Conservation (phyloP, 2,113 vertebrate genomes). For the Hiodon tergisus region DNA sequence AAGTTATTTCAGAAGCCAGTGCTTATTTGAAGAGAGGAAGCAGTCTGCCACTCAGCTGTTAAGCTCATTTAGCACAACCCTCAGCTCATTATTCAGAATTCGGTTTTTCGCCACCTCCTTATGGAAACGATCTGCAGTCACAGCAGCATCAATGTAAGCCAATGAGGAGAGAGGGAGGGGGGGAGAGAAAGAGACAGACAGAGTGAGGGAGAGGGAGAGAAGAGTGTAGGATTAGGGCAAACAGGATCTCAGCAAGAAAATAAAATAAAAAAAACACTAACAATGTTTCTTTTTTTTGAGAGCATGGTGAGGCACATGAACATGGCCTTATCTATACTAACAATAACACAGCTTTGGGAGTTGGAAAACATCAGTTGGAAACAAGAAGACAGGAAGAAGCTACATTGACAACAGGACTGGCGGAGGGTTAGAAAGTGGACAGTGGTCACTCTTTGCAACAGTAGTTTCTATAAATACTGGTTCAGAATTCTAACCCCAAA, state of each 20-base stretch:
- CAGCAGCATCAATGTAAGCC: slow-evolving; percentile 35
- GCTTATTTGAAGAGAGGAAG: background rate
- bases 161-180: slow-evolving; percentile 35
- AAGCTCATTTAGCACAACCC: slow-evolving; percentile 59
- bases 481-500: too few relatives aligned
- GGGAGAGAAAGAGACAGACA: slow-evolving; percentile 1
- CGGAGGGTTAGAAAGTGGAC: background rate
- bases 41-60: slow-evolving; percentile 48
- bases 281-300: background rate
- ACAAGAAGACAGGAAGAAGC: background rate
- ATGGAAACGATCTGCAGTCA: slow-evolving; percentile 49
- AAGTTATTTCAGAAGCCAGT: slow-evolving; percentile 5
- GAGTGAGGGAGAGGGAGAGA: slow-evolving; percentile 43
- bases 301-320: background rate
- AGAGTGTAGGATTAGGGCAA: slow-evolving; percentile 47
- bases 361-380: background rate
- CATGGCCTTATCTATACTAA: background rate
- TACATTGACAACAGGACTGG: background rate
- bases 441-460: background rate
- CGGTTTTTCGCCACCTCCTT: slow-evolving; percentile 60
- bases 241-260: slow-evolving; percentile 19
- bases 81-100: slow-evolving; percentile 55
- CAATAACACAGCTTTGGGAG: background rate
- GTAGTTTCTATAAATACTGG: too few relatives aligned
- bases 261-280: background rate